Evolutionary conservation across 2,888 invertebrate genomes (phyloP), one percentile per base, ranked within the genome.

Genomic region (Acanthosepion esculentum): DNA sequence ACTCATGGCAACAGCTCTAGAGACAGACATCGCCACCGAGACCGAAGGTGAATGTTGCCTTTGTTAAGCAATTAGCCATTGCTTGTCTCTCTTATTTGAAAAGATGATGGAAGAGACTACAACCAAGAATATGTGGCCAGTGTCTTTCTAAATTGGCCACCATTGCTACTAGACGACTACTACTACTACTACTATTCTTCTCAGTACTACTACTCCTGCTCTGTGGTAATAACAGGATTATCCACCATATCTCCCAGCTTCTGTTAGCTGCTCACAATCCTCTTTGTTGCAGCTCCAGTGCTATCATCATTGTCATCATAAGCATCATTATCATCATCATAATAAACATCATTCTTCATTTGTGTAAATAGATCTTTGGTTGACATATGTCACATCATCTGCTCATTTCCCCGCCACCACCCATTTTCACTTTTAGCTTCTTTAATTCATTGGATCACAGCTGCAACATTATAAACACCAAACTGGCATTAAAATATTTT

Each of bases 1-100:
- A 96, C 97, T 15, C 96, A 96, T 95, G 95, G 95, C 23, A 94
- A 94, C 93, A 94, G 95, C 53, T 91, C 93, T 41, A 95, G 94
- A 91, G 94, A 95, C 91, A 94, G 95, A 93, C 95, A 94, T 50
- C 92, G 96, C 92, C 95, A 95, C 92, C 93, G 96, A 92, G 96
- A 96, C 53, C 95, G 95, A 33, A 53, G 94, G 48, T 94, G 59
- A 94, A 64, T 4, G 12, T 12, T 78, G 78, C 15, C 18, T 78
- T 78, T 78, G 78, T 78, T 3, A 33, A 78, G 59, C 59, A 59
- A 59, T 59, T 59, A 23, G 1, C 23, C 7, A 23, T 59, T 59
- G 59, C 59, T 59, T 23, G 59, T 59, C 59, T 59, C 59, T 59
- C 59, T 59, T 23, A 33, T 33, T 78, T n/a, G 78, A 78, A 78